These are phyloP conservation scores for Furnarius figulus DNA, from an alignment of 2,113 vertebrate species.

Conservation along the genomic window DNA sequence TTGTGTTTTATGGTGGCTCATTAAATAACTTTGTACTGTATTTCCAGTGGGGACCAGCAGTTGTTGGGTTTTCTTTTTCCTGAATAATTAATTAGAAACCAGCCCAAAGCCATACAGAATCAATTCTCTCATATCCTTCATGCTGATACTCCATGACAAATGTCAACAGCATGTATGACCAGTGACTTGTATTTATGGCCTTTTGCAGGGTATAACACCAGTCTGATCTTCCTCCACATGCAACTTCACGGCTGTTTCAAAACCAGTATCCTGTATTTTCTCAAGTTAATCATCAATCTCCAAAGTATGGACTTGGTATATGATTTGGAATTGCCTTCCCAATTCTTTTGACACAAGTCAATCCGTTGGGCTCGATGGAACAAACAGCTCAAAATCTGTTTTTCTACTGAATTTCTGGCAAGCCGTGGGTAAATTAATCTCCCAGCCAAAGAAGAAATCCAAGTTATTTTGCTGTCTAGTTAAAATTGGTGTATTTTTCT, in stretches of 20 bases:
- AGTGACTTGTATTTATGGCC: background rate
- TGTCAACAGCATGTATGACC: background rate
- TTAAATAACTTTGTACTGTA: slow-evolving; percentile 16
- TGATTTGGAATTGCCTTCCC: background rate
- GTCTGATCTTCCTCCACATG: background rate
- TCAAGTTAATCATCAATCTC: background rate
- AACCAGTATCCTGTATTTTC: background rate
- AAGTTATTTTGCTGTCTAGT: background rate
- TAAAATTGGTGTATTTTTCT: background rate
- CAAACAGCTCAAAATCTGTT: background rate
- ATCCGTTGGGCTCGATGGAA: background rate
- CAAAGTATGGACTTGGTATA: background rate
- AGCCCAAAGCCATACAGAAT: background rate
- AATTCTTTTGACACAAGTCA: background rate
- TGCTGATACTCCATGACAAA: background rate
- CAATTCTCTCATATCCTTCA: background rate
- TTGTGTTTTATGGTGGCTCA: background rate
- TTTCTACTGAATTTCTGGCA: background rate
- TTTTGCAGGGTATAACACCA: background rate
- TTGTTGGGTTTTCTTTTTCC: background rate
- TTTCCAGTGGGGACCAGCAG: background rate
- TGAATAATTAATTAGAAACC: background rate
- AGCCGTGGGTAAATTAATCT: background rate
- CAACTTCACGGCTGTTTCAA: background rate
- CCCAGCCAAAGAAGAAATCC: background rate